Evolutionary conservation across 53 echinoderm and acorn worm genomes (phyloP).

Genomic region (Temnopleurus reevesii): DNA sequence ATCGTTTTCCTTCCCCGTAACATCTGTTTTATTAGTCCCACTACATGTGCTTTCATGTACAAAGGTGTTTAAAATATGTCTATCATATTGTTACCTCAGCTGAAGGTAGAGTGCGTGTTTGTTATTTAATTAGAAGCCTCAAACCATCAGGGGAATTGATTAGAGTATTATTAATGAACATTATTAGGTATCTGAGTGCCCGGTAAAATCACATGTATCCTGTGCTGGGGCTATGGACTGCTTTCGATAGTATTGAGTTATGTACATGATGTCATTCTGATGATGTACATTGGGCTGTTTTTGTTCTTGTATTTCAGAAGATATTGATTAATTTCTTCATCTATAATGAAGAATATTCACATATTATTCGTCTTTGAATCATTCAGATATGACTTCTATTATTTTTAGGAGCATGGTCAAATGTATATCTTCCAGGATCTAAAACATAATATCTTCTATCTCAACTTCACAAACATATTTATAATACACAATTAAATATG

Average conservation of each 20-base stretch:
- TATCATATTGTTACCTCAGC: background rate
- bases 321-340: too few relatives aligned
- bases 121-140: background rate
- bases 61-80: slow-evolving; percentile 23
- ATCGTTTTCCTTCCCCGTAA: background rate
- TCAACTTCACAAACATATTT: too few relatives aligned
- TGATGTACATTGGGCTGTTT: too few relatives aligned
- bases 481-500: background rate
- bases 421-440: too few relatives aligned
- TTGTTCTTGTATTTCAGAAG: too few relatives aligned
- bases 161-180: background rate
- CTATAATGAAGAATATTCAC: too few relatives aligned
- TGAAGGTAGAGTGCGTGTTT: background rate
- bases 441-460: too few relatives aligned
- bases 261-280: too few relatives aligned
- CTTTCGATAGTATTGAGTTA: too few relatives aligned
- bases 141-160: background rate
- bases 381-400: too few relatives aligned
- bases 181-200: background rate
- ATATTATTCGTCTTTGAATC: too few relatives aligned
- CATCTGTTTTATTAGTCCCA: background rate
- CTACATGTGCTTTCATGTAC: slow-evolving; percentile 1
- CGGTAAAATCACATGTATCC: background rate
- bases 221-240: background rate
- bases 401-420: too few relatives aligned